phyloP scores from a whole-genome alignment of 1,140 invertebrate species.

The Temnothorax curvispinosus region DNA sequence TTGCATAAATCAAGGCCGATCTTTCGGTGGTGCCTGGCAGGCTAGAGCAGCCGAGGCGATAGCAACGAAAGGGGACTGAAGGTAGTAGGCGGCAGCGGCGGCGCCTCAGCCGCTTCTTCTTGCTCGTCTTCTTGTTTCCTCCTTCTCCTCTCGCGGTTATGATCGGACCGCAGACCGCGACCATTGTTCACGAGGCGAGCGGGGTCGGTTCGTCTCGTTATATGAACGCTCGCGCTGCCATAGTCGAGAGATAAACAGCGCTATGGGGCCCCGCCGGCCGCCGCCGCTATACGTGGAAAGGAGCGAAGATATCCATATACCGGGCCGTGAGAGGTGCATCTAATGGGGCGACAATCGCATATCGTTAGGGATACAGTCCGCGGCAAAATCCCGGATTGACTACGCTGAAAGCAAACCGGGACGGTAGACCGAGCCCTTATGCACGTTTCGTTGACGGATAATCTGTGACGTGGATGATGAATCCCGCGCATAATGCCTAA shows the following conservation, averaged over 20 bases:
- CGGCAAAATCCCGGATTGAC: slow-evolving; percentile 67
- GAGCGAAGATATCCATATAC: slow-evolving; percentile 79
- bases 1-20: slow-evolving; percentile 79
- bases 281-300: slow-evolving; percentile 70
- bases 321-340: slow-evolving; percentile 79
- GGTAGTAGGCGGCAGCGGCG: slow-evolving; percentile 26
- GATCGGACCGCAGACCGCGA: slow-evolving; percentile 74
- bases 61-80: not conserved
- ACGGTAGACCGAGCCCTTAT: not conserved
- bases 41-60: slow-evolving; percentile 43
- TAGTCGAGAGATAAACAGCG: slow-evolving; percentile 80
- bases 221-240: slow-evolving; percentile 71
- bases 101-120: slow-evolving; percentile 66
- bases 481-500: not conserved
- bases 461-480: not conserved
- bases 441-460: not conserved
- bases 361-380: slow-evolving; percentile 81
- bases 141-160: slow-evolving; percentile 73
- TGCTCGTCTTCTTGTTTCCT: slow-evolving; percentile 61
- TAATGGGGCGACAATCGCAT: slow-evolving; percentile 82
- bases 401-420: slow-evolving; percentile 69
- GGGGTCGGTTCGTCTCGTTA: slow-evolving; percentile 78
- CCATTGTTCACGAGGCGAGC: slow-evolving; percentile 79
- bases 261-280: slow-evolving; percentile 71
- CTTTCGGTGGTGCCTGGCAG: slow-evolving; percentile 66